Evolutionary conservation across 2,113 vertebrate genomes (phyloP).

Genomic region (Budorcas taxicolor): DNA sequence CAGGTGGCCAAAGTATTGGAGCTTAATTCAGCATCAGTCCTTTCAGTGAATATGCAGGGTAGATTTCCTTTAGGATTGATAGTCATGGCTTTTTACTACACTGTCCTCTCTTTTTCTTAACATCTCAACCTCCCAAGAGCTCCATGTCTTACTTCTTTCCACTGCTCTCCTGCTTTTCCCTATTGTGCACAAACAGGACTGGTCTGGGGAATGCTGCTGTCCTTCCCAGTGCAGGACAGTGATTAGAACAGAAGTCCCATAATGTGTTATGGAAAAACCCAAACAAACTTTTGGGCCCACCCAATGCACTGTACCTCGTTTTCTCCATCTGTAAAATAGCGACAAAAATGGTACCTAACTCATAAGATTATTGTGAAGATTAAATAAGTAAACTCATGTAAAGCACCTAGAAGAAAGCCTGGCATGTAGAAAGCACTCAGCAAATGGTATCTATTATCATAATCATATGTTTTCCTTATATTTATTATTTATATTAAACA

Average conservation of each 20-base stretch:
- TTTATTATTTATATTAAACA: not conserved
- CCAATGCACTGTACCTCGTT: not conserved
- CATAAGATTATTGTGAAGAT: not conserved
- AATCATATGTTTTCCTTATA: not conserved
- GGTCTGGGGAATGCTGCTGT: not conserved
- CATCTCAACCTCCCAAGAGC: not conserved
- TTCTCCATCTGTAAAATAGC: not conserved
- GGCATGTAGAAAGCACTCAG: not conserved
- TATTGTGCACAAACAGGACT: not conserved
- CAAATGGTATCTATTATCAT: not conserved
- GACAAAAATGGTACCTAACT: not conserved
- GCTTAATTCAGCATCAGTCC: not conserved
- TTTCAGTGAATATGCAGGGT: not conserved
- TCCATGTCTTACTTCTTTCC: not conserved
- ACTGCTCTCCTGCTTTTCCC: not conserved
- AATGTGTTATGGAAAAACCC: not conserved
- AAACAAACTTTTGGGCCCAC: not conserved
- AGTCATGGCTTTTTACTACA: not conserved
- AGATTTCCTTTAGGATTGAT: not conserved
- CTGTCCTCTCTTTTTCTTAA: not conserved
- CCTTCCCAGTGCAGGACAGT: not conserved
- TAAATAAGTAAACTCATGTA: not conserved
- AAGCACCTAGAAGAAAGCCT: not conserved
- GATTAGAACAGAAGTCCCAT: not conserved
- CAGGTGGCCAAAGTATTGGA: not conserved